Base-by-base conservation (phyloP, 2,888 invertebrate genomes). In the Morpho deidamia region DNA sequence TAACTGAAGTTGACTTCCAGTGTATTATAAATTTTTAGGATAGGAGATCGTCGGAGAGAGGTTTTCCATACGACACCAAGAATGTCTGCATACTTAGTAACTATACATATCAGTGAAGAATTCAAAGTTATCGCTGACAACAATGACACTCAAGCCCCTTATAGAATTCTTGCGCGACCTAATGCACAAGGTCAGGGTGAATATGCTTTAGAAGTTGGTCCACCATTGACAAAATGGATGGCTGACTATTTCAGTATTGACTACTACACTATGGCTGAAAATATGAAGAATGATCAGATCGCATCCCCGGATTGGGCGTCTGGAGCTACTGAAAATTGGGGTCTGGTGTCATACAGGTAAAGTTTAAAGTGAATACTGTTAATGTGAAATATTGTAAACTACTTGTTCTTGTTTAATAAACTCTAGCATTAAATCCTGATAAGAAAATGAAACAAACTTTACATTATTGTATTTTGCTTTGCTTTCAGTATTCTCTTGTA, bases 31-130 rank as follows among this genome's bases (percentile, higher is more conserved):
- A 46, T 45, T 23, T 74, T 74, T 43, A 88, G 88, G 1, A 56
- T 59, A 5, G 78, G 74, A 1, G 71, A 79, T 46, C 81, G 82
- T 1, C 66, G 75, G 0, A 76, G 66, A 53, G 89, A 90, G 64
- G 69, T 76, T 1, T 94, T 93, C 68, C 61, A 84, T 40, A 80
- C 84, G n/a, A 93, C 93, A 0, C 93, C 93, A 0, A 79, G 83
- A 58, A 96, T 97, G 95, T 94, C 96, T 3, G 95, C 96, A 0
- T 98, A 98, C 70, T 81, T 97, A 40, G 91, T 97, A 1, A 96
- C 96, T 0, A 93, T 97, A 70, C 89, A 89, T 50, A 81, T 89
- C 10, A 87, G 87, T 49, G 85, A 86, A 57, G 80, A 82, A 32
- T 89, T 87, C 40, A 67, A 58, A 1, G 78, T 79, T 0, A 81